These are phyloP conservation scores for Tragelaphus buxtoni DNA, from an alignment of 2,113 vertebrate genomes.

Conservation along the genomic window DNA sequence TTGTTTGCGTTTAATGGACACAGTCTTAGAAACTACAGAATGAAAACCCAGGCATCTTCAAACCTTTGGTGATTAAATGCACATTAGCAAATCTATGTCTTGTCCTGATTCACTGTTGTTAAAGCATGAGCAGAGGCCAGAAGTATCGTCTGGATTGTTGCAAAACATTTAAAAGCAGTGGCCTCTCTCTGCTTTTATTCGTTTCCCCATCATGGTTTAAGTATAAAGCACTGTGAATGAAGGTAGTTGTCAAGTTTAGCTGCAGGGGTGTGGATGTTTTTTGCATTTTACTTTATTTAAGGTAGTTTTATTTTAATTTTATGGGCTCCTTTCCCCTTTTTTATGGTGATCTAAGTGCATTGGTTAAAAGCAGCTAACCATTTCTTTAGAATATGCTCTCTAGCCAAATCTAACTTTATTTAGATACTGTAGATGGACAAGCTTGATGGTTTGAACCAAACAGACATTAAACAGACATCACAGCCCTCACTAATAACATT, in stretches of 20 bases:
- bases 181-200: neutral
- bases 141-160: neutral
- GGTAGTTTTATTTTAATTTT: neutral
- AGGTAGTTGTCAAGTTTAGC: neutral
- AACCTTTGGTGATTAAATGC: neutral
- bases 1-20: neutral
- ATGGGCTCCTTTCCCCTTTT: neutral
- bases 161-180: neutral
- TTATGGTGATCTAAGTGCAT: neutral
- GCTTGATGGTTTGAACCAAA: neutral
- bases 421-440: neutral
- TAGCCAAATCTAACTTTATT: neutral
- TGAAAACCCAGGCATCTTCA: neutral
- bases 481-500: neutral
- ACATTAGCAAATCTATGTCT: neutral
- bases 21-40: neutral
- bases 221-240: neutral
- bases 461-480: neutral
- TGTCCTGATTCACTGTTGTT: neutral
- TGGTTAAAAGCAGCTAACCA: neutral
- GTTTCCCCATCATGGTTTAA: neutral
- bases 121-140: neutral
- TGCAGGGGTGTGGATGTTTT: neutral
- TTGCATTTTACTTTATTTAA: neutral
- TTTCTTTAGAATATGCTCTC: neutral